A percentile compares a stretch with the other conserved stretches of the same genome.
phyloP scores from a whole-genome alignment of 2,888 invertebrate species.

The Ommatoiulus sabulosus region DNA sequence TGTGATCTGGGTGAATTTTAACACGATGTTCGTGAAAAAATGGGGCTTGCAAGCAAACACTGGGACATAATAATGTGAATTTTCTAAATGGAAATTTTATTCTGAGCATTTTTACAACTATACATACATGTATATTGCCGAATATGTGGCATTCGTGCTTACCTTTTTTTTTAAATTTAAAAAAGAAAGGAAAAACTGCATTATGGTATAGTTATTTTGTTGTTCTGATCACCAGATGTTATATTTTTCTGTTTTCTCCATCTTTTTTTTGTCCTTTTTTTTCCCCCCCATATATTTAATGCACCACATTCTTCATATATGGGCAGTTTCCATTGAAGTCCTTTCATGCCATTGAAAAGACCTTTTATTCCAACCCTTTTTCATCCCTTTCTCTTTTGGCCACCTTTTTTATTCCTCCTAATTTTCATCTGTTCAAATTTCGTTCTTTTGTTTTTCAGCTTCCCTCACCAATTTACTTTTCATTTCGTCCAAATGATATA shows the following conservation, averaged over 20 bases:
- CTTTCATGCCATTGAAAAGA: constrained; percentile 35
- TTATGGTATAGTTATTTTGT: constrained; percentile 38
- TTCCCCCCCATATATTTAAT: constrained; percentile 23
- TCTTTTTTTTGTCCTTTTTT: neutral
- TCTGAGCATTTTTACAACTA: constrained; percentile 44
- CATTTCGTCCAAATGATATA: constrained; percentile 41
- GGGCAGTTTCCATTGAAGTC: constrained; percentile 41
- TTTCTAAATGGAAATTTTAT: constrained; percentile 41
- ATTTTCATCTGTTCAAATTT: constrained; percentile 35
- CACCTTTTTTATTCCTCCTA: neutral
- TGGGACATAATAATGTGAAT: constrained; percentile 34
- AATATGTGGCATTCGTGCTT: constrained; percentile 37
- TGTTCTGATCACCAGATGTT: constrained; percentile 48
- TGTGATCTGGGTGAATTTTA: constrained; percentile 5
- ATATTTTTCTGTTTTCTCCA: constrained; percentile 34
- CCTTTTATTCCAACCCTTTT: constrained; percentile 50
- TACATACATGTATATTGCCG: neutral
- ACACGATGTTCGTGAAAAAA: neutral
- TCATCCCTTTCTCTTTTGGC: constrained; percentile 45
- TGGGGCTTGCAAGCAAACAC: constrained; percentile 23
- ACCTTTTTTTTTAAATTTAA: neutral
- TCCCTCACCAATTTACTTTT: constrained; percentile 14
- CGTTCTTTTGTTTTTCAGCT: constrained; percentile 35
- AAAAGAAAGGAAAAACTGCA: neutral
- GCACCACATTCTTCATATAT: constrained; percentile 35